Conservation (phyloP, 2,113 vertebrate species). For the Carlito syrichta region DNA sequence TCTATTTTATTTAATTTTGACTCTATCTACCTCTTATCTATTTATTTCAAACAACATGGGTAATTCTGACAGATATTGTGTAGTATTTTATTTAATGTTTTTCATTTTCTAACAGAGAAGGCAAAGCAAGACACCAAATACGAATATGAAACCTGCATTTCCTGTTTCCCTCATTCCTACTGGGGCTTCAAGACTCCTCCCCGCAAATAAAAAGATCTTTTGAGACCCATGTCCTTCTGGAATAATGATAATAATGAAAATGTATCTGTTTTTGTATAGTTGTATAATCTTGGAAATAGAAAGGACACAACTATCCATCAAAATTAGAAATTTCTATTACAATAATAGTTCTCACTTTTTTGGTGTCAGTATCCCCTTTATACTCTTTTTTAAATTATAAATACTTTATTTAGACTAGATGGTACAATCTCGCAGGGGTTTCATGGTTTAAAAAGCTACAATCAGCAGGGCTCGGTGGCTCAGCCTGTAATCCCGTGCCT, state of each 20-base stretch:
- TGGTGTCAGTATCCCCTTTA: not conserved
- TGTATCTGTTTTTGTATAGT: not conserved
- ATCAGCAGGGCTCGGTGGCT: too few species aligned
- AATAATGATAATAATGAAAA: conserved; percentile 9
- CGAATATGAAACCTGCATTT: not conserved
- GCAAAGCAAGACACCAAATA: not conserved
- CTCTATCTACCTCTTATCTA: not conserved
- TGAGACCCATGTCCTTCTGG: not conserved
- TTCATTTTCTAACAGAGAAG: not conserved
- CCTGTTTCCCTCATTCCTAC: not conserved
- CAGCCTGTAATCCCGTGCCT: too few species aligned
- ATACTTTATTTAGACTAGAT: too few species aligned
- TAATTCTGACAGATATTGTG: not conserved
- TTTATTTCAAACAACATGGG: not conserved
- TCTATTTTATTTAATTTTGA: not conserved
- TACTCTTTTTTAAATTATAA: too few species aligned
- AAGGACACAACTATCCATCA: not conserved
- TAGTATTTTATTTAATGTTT: not conserved
- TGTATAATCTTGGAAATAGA: not conserved
- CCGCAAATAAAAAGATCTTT: not conserved
- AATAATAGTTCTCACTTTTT: not conserved
- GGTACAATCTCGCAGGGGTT: too few species aligned
- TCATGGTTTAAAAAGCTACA: too few species aligned
- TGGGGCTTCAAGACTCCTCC: too few species aligned
- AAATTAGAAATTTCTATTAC: not conserved